Evolutionary conservation across 2,797 vertebrate genomes (phyloP).

Genomic region (Brotula barbata): DNA sequence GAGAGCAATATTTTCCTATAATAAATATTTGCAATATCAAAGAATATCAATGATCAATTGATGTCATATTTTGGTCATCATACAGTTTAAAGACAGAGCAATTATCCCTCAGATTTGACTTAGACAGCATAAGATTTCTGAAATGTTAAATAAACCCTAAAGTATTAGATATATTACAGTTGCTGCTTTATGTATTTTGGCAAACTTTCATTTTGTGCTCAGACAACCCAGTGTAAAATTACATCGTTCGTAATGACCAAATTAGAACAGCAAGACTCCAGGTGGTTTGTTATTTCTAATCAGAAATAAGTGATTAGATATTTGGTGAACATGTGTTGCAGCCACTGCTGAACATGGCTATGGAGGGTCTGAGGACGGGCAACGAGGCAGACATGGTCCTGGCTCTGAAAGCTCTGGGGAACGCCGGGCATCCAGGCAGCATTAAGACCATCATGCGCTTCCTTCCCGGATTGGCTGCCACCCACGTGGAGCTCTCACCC

Average conservation of each 20-base stretch:
- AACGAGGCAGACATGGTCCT: constrained; percentile 80
- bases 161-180: too few species aligned
- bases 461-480: constrained; percentile 78
- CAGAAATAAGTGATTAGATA: background rate
- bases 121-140: too few species aligned
- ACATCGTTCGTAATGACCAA: too few species aligned
- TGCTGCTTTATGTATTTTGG: too few species aligned
- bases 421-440: constrained; percentile 83
- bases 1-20: background rate
- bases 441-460: constrained; percentile 85
- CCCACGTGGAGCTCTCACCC: constrained; percentile 68
- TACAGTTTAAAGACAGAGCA: too few species aligned
- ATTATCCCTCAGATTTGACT: too few species aligned
- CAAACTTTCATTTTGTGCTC: too few species aligned
- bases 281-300: background rate
- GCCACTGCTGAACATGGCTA: constrained; percentile 83
- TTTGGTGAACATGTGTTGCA: constrained; percentile 45
- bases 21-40: background rate
- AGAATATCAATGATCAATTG: too few species aligned
- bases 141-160: too few species aligned
- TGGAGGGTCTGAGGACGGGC: constrained; percentile 69
- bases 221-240: too few species aligned
- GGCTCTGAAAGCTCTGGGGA: constrained; percentile 85
- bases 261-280: background rate
- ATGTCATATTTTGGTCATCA: too few species aligned